Conservation (phyloP, 2,888 invertebrate species). For the Leptogaster cylindrica region DNA sequence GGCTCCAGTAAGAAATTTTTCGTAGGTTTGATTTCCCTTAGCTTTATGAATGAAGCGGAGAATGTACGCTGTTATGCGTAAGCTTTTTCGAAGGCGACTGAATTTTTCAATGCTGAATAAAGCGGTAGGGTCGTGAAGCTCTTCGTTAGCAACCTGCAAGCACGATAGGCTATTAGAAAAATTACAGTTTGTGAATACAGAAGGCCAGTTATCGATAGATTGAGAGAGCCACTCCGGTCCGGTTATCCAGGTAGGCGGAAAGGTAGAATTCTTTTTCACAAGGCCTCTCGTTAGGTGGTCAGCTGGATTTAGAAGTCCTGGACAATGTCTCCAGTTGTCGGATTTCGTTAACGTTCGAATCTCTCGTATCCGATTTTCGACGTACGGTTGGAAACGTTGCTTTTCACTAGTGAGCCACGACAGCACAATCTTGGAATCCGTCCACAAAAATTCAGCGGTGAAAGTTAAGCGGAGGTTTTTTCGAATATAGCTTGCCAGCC, state of each 20-base stretch:
- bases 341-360: not conserved
- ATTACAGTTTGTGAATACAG: no score
- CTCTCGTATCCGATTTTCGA: not conserved
- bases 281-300: not conserved
- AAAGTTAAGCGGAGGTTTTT: not conserved
- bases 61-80: no score
- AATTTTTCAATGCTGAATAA: no score
- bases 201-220: not conserved
- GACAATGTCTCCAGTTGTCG: not conserved
- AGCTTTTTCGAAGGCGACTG: no score
- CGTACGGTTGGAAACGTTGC: not conserved
- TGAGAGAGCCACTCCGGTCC: not conserved
- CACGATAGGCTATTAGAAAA: no score
- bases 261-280: not conserved
- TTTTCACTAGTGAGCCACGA: not conserved
- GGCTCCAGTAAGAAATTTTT: not conserved
- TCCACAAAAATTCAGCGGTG: not conserved
- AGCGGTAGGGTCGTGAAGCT: no score
- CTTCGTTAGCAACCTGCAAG: no score
- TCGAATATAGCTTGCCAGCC: not conserved
- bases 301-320: not conserved
- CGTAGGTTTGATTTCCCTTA: not conserved
- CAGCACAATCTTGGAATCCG: not conserved
- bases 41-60: conserved; percentile 1
- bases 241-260: not conserved